Base-by-base conservation (phyloP, 2,797 vertebrate species). In the Linurgus olivaceus region DNA sequence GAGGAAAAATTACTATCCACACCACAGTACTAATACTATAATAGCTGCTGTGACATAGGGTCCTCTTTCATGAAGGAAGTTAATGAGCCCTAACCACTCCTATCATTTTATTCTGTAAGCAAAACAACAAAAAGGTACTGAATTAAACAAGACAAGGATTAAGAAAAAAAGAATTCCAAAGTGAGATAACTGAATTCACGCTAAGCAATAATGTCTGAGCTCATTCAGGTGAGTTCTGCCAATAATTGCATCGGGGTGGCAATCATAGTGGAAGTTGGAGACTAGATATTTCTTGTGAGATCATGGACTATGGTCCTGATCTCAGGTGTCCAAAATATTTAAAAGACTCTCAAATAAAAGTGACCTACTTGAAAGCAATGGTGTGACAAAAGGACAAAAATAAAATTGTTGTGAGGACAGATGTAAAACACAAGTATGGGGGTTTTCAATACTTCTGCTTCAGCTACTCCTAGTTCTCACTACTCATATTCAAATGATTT, bases 361-460 rank as follows among this genome's bases (percentile, higher is more conserved):
- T 24, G 4, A 74, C 6, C 10, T 65, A 16, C 26, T 80, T 74
- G n/a, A 83, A 4, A 59, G 3, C 25, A 77, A 42, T 10, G 18
- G 2, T 29, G 23, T 65, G 40, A 35, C 10, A 58, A 79, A 40
- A 68, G 12, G 10, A 54, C 15, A 35, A 10, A 76, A 57, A 57
- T 17, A 33, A 73, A 66, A 15, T 4, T n/a, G 2, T 26, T 82
- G 2, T 58, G 42, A 74, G 48, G 13, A 25, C 19, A 71, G 13
- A 25, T 58, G 33, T 6, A 45, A 24, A n/a, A 45, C 2, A 61
- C 0, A 10, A 25, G 2, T 50, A n/a, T 13, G 7, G 6, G 6
- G 1, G 1, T 11, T 48, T 57, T 23, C 38, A 42, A 31, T 6
- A 7, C 4, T 55, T 63, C 13, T 65, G 7, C 17, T 25, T 72